Evolutionary conservation across 2,888 invertebrate species (phyloP), one percentile per base, ranked within the genome.

Genomic region (Cantharis rustica): DNA sequence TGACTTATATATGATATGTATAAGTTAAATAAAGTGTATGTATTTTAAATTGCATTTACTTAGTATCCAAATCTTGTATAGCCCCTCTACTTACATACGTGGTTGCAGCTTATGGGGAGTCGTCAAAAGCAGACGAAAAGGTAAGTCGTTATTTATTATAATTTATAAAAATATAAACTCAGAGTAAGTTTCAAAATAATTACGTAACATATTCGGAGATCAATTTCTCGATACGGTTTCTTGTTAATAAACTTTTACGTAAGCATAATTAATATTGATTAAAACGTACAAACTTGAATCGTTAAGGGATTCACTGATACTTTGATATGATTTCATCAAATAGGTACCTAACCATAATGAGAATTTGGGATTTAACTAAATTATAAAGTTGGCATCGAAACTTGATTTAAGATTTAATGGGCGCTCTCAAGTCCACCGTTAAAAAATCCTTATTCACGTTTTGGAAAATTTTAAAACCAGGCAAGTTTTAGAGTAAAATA

Each of bases 1-100:
- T 68, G 73, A 71, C 71, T 76, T 76, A 70, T 73, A 76, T 73
- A 71, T 61, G 70, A 70, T 71, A 71, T 61, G 61, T 61, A 62
- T 63, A 66, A 66, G 17, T 66, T 66, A 66, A 66, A 66, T 66
- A 66, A 66, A 66, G 47, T 47, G 47, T 47, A 47, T 47, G 47
- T 47, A 47, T 47, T 47, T 47, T 47, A 47, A 47, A 47, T 9
- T 23, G 20, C 4, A 0, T 23, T 23, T 23, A 23, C 20, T 20
- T 20, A 20, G n/a, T n/a, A n/a, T n/a, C n/a, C n/a, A n/a, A 20
- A 20, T 5, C 0, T 20, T 20, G 20, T 20, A 20, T 20, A 20
- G 20, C 20, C 20, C 5, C 20, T 20, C 20, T 20, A 20, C 20
- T n/a, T n/a, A n/a, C n/a, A n/a, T n/a, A n/a, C n/a, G n/a, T n/a